These are phyloP conservation scores for Chrysomallon squamiferum DNA, from an alignment of 1,140 invertebrate species.

Conservation along the genomic window DNA sequence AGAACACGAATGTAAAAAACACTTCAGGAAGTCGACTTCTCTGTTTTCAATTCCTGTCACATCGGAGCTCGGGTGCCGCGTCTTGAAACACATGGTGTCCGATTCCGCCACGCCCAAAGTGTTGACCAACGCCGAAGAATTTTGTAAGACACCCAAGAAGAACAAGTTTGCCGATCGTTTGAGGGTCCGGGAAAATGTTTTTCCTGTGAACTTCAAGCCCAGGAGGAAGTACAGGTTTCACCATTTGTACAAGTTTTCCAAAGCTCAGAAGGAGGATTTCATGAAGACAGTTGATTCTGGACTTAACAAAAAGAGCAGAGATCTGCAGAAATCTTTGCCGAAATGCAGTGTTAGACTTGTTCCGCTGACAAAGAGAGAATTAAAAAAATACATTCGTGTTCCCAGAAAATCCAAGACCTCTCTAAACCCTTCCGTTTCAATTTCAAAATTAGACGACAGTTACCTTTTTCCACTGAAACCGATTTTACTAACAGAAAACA, in stretches of 20 bases:
- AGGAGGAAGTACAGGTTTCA: constrained; percentile 14
- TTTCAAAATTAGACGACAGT: no score
- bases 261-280: constrained; percentile 35
- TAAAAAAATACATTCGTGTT: constrained; percentile 38
- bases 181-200: constrained; percentile 33
- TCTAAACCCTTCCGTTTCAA: no score
- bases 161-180: constrained; percentile 35
- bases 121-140: constrained; percentile 42
- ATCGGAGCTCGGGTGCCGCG: constrained; percentile 48
- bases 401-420: background rate
- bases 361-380: constrained; percentile 29
- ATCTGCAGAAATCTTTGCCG: constrained; percentile 28
- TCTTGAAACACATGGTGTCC: constrained; percentile 45
- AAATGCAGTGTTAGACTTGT: constrained; percentile 34
- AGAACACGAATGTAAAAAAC: constrained; percentile 17
- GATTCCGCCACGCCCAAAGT: constrained; percentile 33
- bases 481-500: constrained; percentile 36
- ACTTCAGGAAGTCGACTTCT: constrained; percentile 29
- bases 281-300: constrained; percentile 31
- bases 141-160: constrained; percentile 50
- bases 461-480: constrained; percentile 44
- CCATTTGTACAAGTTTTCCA: constrained; percentile 48
- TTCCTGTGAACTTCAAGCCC: constrained; percentile 43
- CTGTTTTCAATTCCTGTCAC: constrained; percentile 45
- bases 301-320: constrained; percentile 33